Base-by-base conservation (phyloP, 2,113 vertebrate species). In the Toxotes jaculatrix region DNA sequence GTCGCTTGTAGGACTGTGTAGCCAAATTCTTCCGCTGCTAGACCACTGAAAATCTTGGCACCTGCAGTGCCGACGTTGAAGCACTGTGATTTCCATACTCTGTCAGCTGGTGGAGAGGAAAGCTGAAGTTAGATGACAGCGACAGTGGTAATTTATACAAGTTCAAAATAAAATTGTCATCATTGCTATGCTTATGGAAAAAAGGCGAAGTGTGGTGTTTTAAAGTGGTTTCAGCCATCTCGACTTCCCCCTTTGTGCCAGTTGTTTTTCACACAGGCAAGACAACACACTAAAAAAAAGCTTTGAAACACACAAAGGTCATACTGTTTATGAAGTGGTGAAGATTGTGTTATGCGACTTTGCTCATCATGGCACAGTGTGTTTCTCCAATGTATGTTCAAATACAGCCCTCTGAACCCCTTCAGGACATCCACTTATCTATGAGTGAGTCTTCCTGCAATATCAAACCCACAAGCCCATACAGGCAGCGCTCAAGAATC, bases 41-140 rank as follows among this genome's bases (percentile, higher is more conserved):
- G 92, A 45, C 97, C 97, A 2, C 91, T 95, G 93, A 97, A 97
- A 68, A 97, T 87, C 95, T 96, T 97, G 77, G 96, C 95, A 75
- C 91, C 94, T 71, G 90, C 90, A 4, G 97, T 95, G 9, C 96
- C 97, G 47, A 98, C 84, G 57, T 98, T 99, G 89, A 97, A 99
- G 5, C 95, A 92, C 80, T 94, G 81, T 68, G 95, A 95, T 64
- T 65, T 93, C 65, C 89, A 88, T 47, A 94, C 87, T 89, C 95
- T 83, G 84, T 90, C 69, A 38, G 49, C 93, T 92, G 80, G 57
- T 72, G 69, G 51, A 69, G 61, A 56, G 77, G 23, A 74, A 45
- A 75, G 42, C 72, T 4, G 45, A 65, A 17, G n/a, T 49, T 42
- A 13, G 14, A n/a, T 73, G 14, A 66, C 42, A 67, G 55, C 19